Evolutionary conservation across 2,888 invertebrate genomes (phyloP), one percentile per base, ranked within the genome.

Genomic region (Ptychoptera albimana): DNA sequence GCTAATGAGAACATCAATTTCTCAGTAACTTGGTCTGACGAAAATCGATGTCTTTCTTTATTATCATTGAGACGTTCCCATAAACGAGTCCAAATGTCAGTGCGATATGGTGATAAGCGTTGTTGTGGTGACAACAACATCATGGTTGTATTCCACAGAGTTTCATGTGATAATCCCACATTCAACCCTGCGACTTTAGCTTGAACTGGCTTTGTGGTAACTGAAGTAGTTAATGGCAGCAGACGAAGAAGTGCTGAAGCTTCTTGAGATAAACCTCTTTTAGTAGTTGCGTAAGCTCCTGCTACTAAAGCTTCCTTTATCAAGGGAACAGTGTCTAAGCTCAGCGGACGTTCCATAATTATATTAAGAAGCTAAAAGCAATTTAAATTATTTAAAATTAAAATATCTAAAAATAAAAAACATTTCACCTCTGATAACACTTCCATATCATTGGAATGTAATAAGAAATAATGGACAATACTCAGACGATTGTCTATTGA

Each of bases 101-200:
- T 77, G 42, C 79, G 71, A 62, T 84, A 86, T 46, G 85, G 85
- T n/a, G 81, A 75, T 39, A 88, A 73, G 49, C 88, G 72, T 63
- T 88, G 87, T 45, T 85, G 79, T 2, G 87, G 86, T 3, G 87
- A 82, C 43, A 88, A 66, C 41, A 89, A 68, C 77, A 86, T 86
- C 63, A 83, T 85, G 16, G 80, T 75, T 10, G 84, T 82, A 58
- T 83, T 84, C 78, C 82, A 84, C 42, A 87, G 66, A 51, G 77
- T 74, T 63, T 85, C 84, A 53, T 80, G 80, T 8, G 77, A 77
- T 50, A 83, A 67, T 2, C 76, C 77, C 39, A 84, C 75, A 48
- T 66, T 72, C 47, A 74, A 66, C 45, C 63, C 62, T 1, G 58
- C 57, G 3, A 66, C 61, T n/a, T 62, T 59, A 0, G 65, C 64